phyloP scores from a whole-genome alignment of 2,888 invertebrate species.

The Zootermopsis nevadensis region DNA sequence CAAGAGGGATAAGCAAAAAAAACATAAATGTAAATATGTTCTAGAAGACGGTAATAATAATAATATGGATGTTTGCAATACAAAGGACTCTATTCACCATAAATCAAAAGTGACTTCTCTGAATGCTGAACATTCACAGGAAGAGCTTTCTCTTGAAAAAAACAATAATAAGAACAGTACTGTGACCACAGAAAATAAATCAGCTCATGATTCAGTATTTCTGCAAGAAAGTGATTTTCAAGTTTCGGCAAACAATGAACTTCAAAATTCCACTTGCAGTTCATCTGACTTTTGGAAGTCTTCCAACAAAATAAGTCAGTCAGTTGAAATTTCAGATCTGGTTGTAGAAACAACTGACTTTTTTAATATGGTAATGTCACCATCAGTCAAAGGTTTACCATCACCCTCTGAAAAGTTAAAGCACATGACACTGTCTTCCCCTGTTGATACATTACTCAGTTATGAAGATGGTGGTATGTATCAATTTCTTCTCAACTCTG shows the following conservation, averaged over 20 bases:
- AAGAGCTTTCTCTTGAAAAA: neutral
- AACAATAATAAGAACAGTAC: neutral
- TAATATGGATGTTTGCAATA: neutral
- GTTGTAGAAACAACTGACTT: slow-evolving; percentile 60
- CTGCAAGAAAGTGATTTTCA: neutral
- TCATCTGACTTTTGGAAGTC: slow-evolving; percentile 15
- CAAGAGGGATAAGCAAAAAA: neutral
- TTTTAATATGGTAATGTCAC: slow-evolving; percentile 64
- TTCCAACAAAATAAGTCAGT: slow-evolving; percentile 43
- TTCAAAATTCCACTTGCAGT: neutral
- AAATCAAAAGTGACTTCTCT: neutral
- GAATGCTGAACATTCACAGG: neutral
- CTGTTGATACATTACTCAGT: slow-evolving; percentile 45
- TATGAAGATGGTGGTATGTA: slow-evolving; percentile 31
- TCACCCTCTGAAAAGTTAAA: slow-evolving; percentile 75
- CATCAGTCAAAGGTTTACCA: slow-evolving; percentile 68
- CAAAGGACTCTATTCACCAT: neutral
- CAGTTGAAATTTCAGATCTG: slow-evolving; percentile 54
- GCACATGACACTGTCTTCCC: slow-evolving; percentile 70
- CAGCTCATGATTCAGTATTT: neutral
- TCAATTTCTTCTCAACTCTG: neutral
- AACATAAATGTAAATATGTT: neutral
- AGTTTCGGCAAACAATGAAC: neutral
- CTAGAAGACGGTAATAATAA: neutral
- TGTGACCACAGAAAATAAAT: neutral